Percentiles rank a stretch among this genome's conserved stretches.
Evolutionary conservation across 2,113 vertebrate species (phyloP).

Genomic region (Eulacestoma nigropectus): DNA sequence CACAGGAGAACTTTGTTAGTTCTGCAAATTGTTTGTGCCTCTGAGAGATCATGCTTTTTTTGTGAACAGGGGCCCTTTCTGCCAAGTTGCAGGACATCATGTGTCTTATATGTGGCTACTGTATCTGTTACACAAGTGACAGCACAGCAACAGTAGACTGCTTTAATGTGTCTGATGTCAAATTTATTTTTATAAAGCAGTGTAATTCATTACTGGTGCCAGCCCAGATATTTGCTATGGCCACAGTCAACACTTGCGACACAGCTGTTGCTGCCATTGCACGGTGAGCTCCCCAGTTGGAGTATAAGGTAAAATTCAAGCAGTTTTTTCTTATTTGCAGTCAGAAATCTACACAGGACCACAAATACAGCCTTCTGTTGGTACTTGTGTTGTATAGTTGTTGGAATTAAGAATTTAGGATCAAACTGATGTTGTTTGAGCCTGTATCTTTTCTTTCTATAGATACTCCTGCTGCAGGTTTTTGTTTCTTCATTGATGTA

Average conservation of each 20-base stretch:
- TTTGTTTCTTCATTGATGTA: background rate
- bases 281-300: background rate
- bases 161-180: constrained; percentile 30
- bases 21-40: background rate
- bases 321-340: background rate
- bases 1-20: background rate
- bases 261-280: constrained; percentile 37
- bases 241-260: background rate
- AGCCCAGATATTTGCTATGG: background rate
- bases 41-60: background rate
- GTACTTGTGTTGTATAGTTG: background rate
- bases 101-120: background rate
- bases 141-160: background rate
- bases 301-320: background rate
- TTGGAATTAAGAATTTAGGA: background rate
- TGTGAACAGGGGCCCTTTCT: background rate
- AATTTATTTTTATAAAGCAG: constrained; percentile 40
- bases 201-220: background rate
- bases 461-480: background rate
- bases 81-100: background rate
- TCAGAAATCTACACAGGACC: background rate
- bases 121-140: background rate
- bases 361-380: background rate
- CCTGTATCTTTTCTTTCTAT: background rate
- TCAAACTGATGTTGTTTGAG: background rate